phyloP scores from a whole-genome alignment of 2,888 invertebrate species.

The Aphodius sticticus region DNA sequence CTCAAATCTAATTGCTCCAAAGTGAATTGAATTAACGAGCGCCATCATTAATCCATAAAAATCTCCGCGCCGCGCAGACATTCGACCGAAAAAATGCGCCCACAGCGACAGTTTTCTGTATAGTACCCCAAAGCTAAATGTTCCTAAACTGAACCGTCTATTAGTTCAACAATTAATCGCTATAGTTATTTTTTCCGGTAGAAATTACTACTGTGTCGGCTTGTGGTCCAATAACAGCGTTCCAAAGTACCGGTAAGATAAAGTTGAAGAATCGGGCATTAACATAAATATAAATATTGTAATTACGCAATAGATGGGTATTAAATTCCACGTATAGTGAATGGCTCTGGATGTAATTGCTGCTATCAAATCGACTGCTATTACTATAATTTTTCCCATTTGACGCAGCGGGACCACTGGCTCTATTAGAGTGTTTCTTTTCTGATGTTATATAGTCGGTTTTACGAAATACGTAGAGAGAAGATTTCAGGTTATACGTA shows the following conservation, averaged over 20 bases:
- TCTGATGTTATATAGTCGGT: not conserved
- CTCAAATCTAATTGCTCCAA: slow-evolving; percentile 4
- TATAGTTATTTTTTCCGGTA: not conserved
- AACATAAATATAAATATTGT: not conserved
- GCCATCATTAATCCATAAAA: not conserved
- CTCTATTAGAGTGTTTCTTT: not conserved
- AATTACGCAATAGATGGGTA: not conserved
- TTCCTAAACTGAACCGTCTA: not conserved
- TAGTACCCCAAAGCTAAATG: not conserved
- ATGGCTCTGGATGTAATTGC: not conserved
- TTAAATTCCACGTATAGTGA: not conserved
- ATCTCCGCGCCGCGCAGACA: not conserved
- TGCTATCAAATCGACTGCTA: not conserved
- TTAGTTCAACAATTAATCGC: not conserved
- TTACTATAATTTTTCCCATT: slow-evolving; percentile 4
- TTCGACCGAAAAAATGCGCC: not conserved
- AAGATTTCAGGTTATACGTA: too few species aligned
- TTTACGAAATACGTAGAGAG: too few species aligned
- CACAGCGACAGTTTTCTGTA: not conserved
- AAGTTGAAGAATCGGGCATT: not conserved
- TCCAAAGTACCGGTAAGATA: not conserved
- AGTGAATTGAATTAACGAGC: slow-evolving; percentile 4
- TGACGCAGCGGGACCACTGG: not conserved
- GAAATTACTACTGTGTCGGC: not conserved
- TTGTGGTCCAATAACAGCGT: not conserved